Evolutionary conservation across 2,113 vertebrate genomes (phyloP).

Genomic region (Nansenia antarctica): DNA sequence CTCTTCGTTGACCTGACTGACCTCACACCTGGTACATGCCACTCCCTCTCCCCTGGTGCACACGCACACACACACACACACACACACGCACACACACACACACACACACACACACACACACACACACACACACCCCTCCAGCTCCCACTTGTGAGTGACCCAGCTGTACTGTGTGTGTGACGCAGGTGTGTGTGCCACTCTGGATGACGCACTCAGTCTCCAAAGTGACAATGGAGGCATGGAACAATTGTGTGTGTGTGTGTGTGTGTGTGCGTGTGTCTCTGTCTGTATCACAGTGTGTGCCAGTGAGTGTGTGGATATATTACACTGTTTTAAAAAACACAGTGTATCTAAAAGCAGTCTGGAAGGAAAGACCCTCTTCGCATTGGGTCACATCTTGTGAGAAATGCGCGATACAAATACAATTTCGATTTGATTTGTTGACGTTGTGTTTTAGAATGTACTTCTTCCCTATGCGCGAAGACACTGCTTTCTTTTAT

Average conservation of each 20-base stretch:
- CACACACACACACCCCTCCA: background rate
- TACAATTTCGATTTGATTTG: no score
- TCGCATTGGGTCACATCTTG: no score
- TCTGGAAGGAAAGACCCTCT: no score
- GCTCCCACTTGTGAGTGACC: background rate
- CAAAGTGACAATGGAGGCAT: slow-evolving; percentile 3
- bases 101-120: slow-evolving; percentile 12
- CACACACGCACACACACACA: slow-evolving; percentile 14
- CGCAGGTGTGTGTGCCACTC: slow-evolving; percentile 5
- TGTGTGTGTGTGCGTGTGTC: background rate
- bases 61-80: slow-evolving; percentile 16
- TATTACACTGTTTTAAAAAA: no score
- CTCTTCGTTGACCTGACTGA: slow-evolving; percentile 30
- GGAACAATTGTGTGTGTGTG: background rate
- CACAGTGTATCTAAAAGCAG: no score
- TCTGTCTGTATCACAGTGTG: background rate
- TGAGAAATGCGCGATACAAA: no score
- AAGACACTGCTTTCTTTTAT: no score
- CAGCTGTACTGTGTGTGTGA: slow-evolving; percentile 38
- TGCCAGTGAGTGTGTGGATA: no score
- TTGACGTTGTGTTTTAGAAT: no score
- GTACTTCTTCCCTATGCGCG: background rate
- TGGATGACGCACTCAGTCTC: slow-evolving; percentile 24
- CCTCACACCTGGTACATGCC: background rate
- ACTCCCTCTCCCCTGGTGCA: slow-evolving; percentile 36